phyloP scores from a whole-genome alignment of 2,113 vertebrate genomes.

The Serilophus lunatus region DNA sequence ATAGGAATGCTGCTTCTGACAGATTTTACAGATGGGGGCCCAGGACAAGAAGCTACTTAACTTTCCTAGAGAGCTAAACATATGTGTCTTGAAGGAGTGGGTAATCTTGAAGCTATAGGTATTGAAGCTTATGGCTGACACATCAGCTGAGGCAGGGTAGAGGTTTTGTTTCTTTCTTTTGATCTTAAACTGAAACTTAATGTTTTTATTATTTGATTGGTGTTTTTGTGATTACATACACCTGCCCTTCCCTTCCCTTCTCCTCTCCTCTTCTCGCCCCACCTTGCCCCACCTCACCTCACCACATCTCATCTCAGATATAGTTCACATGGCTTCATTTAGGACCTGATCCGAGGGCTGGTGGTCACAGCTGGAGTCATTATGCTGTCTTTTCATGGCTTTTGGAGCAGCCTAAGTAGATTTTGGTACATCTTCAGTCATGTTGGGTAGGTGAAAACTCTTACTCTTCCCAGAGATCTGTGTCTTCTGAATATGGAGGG shows the following conservation, averaged over 20 bases:
- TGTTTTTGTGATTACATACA: slow-evolving; percentile 35
- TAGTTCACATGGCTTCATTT: slow-evolving; percentile 44
- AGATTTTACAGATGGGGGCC: neutral
- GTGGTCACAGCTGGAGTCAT: slow-evolving; percentile 40
- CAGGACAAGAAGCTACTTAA: neutral
- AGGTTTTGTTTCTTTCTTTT: slow-evolving; percentile 23
- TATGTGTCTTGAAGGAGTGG: neutral
- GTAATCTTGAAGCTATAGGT: neutral
- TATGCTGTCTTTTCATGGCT: slow-evolving; percentile 25
- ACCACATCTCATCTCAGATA: neutral
- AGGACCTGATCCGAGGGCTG: slow-evolving; percentile 19
- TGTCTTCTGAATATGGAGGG: neutral
- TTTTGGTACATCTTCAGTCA: slow-evolving; percentile 39
- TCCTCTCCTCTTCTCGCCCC: neutral
- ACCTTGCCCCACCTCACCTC: neutral
- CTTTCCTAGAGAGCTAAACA: neutral
- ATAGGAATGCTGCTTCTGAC: neutral
- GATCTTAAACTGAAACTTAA: slow-evolving; percentile 23
- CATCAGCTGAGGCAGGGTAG: neutral
- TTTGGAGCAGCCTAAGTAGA: neutral
- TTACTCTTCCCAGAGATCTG: neutral
- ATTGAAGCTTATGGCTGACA: slow-evolving; percentile 8
- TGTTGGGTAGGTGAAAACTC: neutral
- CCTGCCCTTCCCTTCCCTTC: neutral
- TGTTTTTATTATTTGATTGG: slow-evolving; percentile 52